phyloP scores from a whole-genome alignment of 2,797 vertebrate species.

The Macrochelys suwanniensis region DNA sequence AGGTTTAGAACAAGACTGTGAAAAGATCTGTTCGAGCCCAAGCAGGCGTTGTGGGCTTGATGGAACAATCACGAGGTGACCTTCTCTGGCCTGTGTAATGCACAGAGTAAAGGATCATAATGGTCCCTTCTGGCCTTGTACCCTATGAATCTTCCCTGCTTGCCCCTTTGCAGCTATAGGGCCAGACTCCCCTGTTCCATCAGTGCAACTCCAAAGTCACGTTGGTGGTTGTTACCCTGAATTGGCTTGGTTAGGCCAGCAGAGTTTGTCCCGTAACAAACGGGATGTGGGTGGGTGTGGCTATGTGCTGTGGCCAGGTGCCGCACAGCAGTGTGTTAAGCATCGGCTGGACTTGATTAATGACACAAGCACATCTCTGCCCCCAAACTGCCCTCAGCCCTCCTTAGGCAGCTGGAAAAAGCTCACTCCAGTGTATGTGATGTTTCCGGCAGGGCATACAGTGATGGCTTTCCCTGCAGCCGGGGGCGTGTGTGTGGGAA shows the following conservation, averaged over 20 bases:
- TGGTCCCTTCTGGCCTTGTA: not conserved
- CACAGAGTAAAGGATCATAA: not conserved
- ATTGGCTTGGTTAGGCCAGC: not conserved
- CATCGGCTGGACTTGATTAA: not conserved
- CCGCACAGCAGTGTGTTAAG: not conserved
- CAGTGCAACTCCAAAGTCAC: not conserved
- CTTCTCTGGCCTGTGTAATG: not conserved
- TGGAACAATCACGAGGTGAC: not conserved
- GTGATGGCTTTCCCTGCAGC: not conserved
- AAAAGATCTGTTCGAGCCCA: not conserved
- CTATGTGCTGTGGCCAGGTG: not conserved
- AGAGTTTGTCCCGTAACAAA: not conserved
- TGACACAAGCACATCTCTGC: not conserved
- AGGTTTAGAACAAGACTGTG: not conserved
- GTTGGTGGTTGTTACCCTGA: rapidly evolving
- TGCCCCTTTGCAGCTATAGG: not conserved
- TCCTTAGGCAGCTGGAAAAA: too few species aligned
- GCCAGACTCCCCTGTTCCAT: rapidly evolving
- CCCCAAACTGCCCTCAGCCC: not conserved
- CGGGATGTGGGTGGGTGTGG: not conserved
- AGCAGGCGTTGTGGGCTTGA: rapidly evolving
- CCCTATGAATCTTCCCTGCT: not conserved
- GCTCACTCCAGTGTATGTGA: not conserved
- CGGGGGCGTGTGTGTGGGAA: not conserved
- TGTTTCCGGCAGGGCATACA: not conserved